Conservation (phyloP, 2,113 vertebrate species). For the Tenebrosternarchus preto region DNA sequence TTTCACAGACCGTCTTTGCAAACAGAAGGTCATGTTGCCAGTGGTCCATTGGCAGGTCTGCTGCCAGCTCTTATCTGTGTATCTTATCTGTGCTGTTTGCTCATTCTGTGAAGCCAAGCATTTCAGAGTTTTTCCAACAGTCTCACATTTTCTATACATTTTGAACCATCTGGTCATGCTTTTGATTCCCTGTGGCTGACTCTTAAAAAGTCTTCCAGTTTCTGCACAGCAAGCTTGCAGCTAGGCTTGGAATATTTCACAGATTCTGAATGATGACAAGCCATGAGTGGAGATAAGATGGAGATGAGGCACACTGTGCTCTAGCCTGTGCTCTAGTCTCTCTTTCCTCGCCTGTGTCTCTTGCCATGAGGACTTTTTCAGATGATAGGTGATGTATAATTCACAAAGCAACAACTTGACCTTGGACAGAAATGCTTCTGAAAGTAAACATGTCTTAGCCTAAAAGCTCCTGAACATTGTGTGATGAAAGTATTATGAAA, state of each 20-base stretch:
- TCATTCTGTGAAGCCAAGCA: background rate
- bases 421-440: conserved; percentile 3
- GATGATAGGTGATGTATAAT: conserved; percentile 43
- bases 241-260: conserved; percentile 4
- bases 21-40: background rate
- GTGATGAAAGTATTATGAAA: background rate
- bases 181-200: background rate
- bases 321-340: no score
- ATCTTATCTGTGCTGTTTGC: conserved; percentile 6
- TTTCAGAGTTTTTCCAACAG: background rate
- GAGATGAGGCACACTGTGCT: conserved; percentile 1
- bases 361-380: conserved; percentile 43
- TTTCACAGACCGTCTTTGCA: background rate
- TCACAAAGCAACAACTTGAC: conserved; percentile 23
- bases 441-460: background rate
- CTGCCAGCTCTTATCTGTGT: background rate
- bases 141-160: conserved; percentile 16
- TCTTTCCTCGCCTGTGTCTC: no score
- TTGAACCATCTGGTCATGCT: background rate
- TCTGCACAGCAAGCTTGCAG: background rate
- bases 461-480: background rate
- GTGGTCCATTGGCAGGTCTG: background rate
- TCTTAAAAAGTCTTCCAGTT: background rate
- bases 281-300: background rate
- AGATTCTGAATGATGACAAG: background rate